Conservation (phyloP, 35 echinoderm and acorn worm genomes). For the Apostichopus californicus region DNA sequence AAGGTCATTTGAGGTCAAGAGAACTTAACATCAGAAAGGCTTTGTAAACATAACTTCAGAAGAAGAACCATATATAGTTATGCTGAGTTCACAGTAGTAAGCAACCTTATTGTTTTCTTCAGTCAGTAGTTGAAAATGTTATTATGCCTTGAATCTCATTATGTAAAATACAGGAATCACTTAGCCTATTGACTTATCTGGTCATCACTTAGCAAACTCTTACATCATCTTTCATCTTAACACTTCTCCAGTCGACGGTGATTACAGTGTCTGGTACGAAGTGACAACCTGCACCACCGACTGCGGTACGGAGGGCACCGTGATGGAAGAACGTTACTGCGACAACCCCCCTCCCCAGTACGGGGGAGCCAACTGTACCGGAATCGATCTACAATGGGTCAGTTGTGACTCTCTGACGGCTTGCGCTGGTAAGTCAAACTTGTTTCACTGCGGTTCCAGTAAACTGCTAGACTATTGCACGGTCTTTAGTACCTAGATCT, state of each 20-base stretch:
- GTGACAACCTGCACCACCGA: constrained; percentile 54
- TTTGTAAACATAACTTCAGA: too few species aligned
- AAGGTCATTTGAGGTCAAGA: too few species aligned
- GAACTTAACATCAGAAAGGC: too few species aligned
- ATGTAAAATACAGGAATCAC: background rate
- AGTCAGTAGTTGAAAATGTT: too few species aligned
- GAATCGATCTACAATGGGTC: constrained; percentile 56
- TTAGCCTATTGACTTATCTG: too few species aligned
- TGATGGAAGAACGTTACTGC: constrained; percentile 56
- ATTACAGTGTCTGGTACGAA: constrained; percentile 53
- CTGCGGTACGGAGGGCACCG: constrained; percentile 55
- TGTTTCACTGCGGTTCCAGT: too few species aligned
- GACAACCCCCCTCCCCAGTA: constrained; percentile 80
- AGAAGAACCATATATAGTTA: too few species aligned
- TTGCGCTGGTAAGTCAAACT: constrained; percentile 49
- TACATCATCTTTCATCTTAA: background rate
- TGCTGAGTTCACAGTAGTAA: too few species aligned
- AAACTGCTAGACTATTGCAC: too few species aligned
- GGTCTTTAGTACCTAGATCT: too few species aligned
- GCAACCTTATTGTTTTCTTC: too few species aligned
- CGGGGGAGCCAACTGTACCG: constrained; percentile 63
- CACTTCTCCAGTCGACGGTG: constrained; percentile 72
- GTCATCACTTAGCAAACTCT: background rate
- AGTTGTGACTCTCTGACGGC: constrained; percentile 12
- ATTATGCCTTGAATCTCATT: background rate